phyloP scores from a whole-genome alignment of 2,888 invertebrate species.

The Peribatodes rhomboidaria region DNA sequence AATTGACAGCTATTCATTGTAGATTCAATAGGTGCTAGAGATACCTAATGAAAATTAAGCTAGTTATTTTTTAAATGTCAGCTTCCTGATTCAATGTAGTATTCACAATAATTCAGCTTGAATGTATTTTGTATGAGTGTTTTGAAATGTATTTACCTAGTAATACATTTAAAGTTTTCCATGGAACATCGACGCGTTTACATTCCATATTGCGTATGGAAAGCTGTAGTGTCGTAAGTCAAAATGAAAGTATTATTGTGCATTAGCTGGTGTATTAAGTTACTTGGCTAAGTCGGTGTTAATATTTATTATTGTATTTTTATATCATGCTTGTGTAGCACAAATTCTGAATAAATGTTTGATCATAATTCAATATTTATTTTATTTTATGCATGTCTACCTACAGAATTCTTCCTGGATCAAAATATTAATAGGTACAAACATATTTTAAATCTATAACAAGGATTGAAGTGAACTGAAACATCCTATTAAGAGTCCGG shows the following conservation, averaged over 20 bases:
- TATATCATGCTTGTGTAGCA: slow-evolving; percentile 86
- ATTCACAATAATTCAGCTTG: slow-evolving; percentile 32
- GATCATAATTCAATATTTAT: slow-evolving; percentile 56
- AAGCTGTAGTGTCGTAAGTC: slow-evolving; percentile 66
- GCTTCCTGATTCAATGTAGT: slow-evolving; percentile 37
- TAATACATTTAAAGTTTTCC: slow-evolving; percentile 3
- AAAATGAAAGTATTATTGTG: slow-evolving; percentile 83
- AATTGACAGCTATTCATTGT: slow-evolving; percentile 54
- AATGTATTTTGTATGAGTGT: slow-evolving; percentile 36
- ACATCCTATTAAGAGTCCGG: not conserved
- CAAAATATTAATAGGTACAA: too few relatives aligned
- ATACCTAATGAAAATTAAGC: slow-evolving; percentile 50
- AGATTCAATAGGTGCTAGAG: slow-evolving; percentile 65
- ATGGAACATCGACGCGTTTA: slow-evolving; percentile 45
- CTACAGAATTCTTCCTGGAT: too few relatives aligned
- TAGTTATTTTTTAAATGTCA: slow-evolving; percentile 35
- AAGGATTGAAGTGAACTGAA: not conserved
- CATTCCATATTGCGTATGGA: slow-evolving; percentile 65
- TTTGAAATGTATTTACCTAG: slow-evolving; percentile 16
- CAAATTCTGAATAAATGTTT: slow-evolving; percentile 86
- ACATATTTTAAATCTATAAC: too few relatives aligned
- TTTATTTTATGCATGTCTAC: not conserved
- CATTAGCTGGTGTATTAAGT: slow-evolving; percentile 75
- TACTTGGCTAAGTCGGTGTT: slow-evolving; percentile 79
- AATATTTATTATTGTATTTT: slow-evolving; percentile 86